Conservation (phyloP, 2,797 vertebrate genomes). For the Antrozous pallidus region DNA sequence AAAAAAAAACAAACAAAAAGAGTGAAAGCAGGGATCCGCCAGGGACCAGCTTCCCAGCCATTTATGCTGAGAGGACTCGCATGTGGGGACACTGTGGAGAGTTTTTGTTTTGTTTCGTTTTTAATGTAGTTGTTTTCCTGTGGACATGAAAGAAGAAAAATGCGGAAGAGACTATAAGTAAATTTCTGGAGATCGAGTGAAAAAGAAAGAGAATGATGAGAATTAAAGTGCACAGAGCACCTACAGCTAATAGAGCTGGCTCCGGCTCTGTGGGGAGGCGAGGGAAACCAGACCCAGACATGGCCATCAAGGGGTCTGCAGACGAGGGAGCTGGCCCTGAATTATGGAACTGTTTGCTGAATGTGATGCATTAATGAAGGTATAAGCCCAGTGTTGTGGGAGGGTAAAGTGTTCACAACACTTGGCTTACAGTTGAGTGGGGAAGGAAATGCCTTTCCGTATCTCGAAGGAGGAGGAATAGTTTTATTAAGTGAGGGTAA, state of each 20-base stretch:
- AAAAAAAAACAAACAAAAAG: too few species aligned
- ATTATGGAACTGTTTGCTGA: background rate
- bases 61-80: background rate
- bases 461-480: background rate
- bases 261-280: background rate
- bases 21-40: accelerated
- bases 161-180: background rate
- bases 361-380: background rate
- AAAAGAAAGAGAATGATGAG: background rate
- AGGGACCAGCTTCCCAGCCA: too few species aligned
- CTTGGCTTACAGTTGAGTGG: too few species aligned
- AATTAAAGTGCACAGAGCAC: background rate
- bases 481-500: background rate
- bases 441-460: background rate
- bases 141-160: background rate
- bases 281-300: background rate
- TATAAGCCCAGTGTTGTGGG: background rate
- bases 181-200: background rate
- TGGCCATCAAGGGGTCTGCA: accelerated
- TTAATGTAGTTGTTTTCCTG: background rate
- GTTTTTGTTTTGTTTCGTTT: background rate
- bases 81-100: background rate
- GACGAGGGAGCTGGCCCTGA: background rate
- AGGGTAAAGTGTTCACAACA: background rate
- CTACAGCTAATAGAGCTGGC: accelerated